Conservation (phyloP, 1,140 invertebrate species). For the Drosophila santomea region DNA sequence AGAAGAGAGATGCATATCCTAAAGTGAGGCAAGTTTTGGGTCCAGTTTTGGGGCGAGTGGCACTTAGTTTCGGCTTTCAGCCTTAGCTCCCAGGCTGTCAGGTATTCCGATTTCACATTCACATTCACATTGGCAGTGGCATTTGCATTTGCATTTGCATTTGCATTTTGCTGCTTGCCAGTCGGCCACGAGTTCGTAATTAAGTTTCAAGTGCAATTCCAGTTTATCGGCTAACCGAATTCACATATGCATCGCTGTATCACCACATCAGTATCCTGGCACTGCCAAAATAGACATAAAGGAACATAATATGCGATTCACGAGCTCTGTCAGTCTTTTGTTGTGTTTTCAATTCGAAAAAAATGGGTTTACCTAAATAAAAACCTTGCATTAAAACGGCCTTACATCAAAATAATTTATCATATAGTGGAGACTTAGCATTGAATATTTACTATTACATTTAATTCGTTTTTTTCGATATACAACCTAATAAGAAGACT, state of each 20-base stretch:
- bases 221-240: conserved; percentile 68
- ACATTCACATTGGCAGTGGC: neutral
- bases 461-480: too few species aligned
- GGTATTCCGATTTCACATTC: conserved; percentile 38
- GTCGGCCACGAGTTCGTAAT: conserved; percentile 56
- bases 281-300: neutral
- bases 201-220: conserved; percentile 76
- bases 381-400: too few species aligned
- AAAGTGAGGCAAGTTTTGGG: neutral
- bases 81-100: conserved; percentile 42
- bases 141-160: conserved; percentile 40
- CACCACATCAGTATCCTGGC: neutral
- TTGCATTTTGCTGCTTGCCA: conserved; percentile 63
- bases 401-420: neutral
- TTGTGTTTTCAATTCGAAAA: too few species aligned
- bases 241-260: conserved; percentile 20
- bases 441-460: too few species aligned
- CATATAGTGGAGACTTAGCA: too few species aligned
- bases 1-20: neutral
- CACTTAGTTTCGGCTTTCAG: conserved; percentile 43
- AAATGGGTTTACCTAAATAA: too few species aligned
- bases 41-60: neutral
- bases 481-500: too few species aligned
- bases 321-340: neutral
- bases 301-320: neutral